Evolutionary conservation across 2,797 vertebrate genomes (phyloP), one percentile per base, ranked within the genome.

Genomic region (Channa striata): DNA sequence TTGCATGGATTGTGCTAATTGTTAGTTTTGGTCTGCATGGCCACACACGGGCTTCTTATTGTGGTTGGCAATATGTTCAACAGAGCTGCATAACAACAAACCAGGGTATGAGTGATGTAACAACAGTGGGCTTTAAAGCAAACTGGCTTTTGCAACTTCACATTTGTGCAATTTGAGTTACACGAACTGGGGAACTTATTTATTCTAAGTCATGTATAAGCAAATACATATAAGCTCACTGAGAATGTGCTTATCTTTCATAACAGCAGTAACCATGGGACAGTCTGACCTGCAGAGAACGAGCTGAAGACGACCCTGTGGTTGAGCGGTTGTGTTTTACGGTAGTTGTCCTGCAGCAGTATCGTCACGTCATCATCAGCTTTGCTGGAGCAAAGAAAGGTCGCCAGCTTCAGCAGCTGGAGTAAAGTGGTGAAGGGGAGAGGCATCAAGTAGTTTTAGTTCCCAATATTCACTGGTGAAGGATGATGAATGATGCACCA

Each of bases 291-390:
- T 85, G 84, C 74, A 37, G 71, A 71, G 72, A 95, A 95, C 59
- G 94, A 95, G 67, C 91, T 37, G 34, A 93, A 85, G 70, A 94
- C 23, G 13, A 87, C 74, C 44, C 94, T 89, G 73, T 91, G 82
- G 87, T 95, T 93, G 68, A 94, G 89, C 0, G 85, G 87, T 51
- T 95, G 93, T 1, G 92, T 89, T 12, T 46, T n/a, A 0, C 94
- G 90, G 77, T 86, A 94, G 77, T 95, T 95, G 85, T 94, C 87
- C 87, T 93, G 92, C 61, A 95, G 89, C 68, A 84, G 83, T 59
- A 88, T 87, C 43, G 69, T 80, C 19, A 88, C 65, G 2, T 50
- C 1, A 1, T 85, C 83, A 1, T 78, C 77, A 11, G 43, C 62
- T 71, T 77, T 89, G 37, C 84, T 94, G 52, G 93, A 93, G 78